Evolutionary conservation across 2,113 vertebrate genomes (phyloP).

Genomic region (Numenius arquata): DNA sequence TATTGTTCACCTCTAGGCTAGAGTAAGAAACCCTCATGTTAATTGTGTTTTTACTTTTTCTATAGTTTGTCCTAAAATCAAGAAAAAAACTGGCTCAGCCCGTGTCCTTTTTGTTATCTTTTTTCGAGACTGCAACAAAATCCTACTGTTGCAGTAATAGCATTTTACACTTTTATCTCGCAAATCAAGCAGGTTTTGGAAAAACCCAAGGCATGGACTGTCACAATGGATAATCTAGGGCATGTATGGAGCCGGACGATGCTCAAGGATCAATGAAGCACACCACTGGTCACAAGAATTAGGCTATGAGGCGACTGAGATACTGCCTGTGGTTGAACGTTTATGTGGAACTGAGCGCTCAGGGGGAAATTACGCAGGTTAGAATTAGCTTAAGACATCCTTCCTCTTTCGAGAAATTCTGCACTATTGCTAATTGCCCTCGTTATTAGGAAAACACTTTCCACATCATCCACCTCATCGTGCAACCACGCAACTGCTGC

Average conservation of each 20-base stretch:
- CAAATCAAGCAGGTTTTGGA: background rate
- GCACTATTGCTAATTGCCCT: background rate
- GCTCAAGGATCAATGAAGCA: background rate
- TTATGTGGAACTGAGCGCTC: background rate
- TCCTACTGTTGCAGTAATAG: background rate
- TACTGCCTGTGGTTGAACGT: background rate
- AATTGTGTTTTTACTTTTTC: background rate
- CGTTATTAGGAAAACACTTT: background rate
- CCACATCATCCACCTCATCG: background rate
- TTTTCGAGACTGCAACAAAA: background rate
- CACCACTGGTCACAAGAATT: background rate
- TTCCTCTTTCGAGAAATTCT: background rate
- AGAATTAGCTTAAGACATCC: background rate
- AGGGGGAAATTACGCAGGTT: background rate
- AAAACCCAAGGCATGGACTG: background rate
- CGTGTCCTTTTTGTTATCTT: background rate
- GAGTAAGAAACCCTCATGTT: background rate
- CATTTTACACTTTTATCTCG: background rate
- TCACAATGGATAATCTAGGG: background rate
- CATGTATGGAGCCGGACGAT: background rate
- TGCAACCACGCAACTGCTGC: background rate
- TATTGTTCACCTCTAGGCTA: background rate
- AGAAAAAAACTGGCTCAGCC: background rate
- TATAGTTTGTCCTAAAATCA: background rate
- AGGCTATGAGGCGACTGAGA: background rate